Conservation (phyloP, 2,113 vertebrate genomes). For the Pelvicachromis taeniatus region DNA sequence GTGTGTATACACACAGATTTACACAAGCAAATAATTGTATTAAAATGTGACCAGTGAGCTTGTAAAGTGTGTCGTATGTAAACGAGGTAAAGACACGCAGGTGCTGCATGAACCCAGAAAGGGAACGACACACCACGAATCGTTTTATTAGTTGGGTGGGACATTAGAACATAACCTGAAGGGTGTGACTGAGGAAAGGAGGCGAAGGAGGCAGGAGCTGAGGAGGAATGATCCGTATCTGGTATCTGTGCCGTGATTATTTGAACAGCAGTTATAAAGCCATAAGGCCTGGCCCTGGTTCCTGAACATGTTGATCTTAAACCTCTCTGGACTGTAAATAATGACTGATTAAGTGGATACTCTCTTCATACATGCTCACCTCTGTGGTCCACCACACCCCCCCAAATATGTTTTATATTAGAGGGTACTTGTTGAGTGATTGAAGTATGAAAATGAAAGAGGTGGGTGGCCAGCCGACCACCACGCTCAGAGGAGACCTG, state of each 20-base stretch:
- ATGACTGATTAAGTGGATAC: constrained; percentile 63
- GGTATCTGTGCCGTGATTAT: constrained; percentile 66
- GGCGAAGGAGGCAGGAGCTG: not conserved
- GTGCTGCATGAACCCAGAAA: not conserved
- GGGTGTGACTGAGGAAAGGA: not conserved
- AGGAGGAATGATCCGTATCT: constrained; percentile 48
- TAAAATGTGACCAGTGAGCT: not conserved
- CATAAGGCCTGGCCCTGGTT: constrained; percentile 58
- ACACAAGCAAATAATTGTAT: not conserved
- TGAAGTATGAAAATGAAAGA: constrained; percentile 20
- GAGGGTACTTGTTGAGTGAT: constrained; percentile 46
- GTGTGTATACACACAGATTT: not conserved
- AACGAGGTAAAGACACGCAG: not conserved
- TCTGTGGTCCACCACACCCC: not conserved
- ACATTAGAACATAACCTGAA: not conserved
- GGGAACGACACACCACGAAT: not conserved
- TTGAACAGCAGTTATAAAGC: constrained; percentile 69
- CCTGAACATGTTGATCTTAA: constrained; percentile 66
- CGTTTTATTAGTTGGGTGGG: not conserved
- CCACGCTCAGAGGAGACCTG: constrained; percentile 26
- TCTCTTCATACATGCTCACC: not conserved
- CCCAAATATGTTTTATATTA: constrained; percentile 71
- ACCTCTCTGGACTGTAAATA: constrained; percentile 65
- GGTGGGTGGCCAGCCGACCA: constrained; percentile 35
- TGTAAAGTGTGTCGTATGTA: not conserved